Evolutionary conservation across 92 coral and sea anemone species (phyloP), one percentile per base, ranked within the genome.

Genomic region (Palythoa grandiflora): DNA sequence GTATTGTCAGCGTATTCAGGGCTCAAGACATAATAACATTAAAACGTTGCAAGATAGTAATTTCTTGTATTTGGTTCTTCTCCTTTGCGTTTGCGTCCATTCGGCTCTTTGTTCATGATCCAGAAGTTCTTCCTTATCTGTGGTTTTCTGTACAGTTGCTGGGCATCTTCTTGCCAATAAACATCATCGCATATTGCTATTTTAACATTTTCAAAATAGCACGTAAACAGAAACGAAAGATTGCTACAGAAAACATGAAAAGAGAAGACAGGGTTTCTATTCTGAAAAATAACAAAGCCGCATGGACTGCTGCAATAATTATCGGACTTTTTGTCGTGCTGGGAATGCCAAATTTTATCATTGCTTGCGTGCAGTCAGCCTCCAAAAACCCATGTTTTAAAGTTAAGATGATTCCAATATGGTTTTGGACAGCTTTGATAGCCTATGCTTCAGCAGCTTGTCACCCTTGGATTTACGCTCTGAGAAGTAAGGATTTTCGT

Each of bases 381-480:
- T 60, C 79, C 16, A 51, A 57, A 20, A 54, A 36, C 28, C 54
- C 9, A 7, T 90, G 92, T 60, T 73, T 78, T 21, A 81, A 81
- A 47, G 53, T 81, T 2, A 71, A 47, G 20, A 81, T 81, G 74
- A 84, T 84, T 66, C 75, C 76, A 6, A 85, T 88, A 12, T 90
- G 92, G 92, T 88, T 85, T 8, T 83, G 85, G 71, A 90, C 92
- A 4, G 92, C 88, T 78, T 85, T 88, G 3, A 48, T 90, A 54
- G 87, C 92, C 8, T 90, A 78, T 59, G 70, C 79, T 20, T 84
- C 87, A 9, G 83, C 92, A 8, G 92, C 92, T 1, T 44, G 83
- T 12, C 87, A 90, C 50, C 89, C 89, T 5, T 90, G 92, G 92
- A 90, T 90, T 28, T 90, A 90, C 15, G 92, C 92, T 4, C 86